These are phyloP conservation scores for Chrysaora quinquecirrha DNA, from an alignment of 30 jellyfish, hydroid and myxozoan species.

Conservation along the genomic window DNA sequence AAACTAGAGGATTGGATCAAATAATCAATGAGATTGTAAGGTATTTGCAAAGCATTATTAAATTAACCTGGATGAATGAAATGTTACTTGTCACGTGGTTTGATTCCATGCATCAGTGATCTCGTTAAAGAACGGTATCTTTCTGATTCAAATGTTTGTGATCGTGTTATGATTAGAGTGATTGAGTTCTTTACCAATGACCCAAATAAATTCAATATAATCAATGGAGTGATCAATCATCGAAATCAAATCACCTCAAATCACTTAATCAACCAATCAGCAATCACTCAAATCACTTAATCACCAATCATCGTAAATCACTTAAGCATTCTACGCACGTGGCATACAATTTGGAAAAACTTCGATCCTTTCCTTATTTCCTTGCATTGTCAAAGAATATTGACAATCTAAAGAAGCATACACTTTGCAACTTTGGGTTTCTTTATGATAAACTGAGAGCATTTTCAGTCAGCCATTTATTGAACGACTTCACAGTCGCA, in stretches of 20 bases:
- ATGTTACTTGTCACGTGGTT: conserved; percentile 38
- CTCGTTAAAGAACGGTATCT: conserved; percentile 49
- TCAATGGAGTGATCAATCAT: no score
- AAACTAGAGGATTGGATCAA: not conserved
- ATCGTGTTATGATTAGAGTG: not conserved
- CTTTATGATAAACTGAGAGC: conserved; percentile 52
- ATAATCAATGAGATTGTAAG: conserved; percentile 6
- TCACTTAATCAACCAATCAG: no score
- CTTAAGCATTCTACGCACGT: no score
- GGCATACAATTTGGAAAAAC: conserved; percentile 28
- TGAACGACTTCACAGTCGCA: conserved; percentile 54
- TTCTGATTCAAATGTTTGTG: not conserved
- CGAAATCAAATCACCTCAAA: no score
- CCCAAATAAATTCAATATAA: conserved; percentile 10
- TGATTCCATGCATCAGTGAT: conserved; percentile 13
- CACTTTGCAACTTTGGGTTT: conserved; percentile 58
- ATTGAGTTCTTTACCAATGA: conserved; percentile 26
- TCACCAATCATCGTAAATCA: no score
- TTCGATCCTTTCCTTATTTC: conserved; percentile 46
- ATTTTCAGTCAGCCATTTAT: conserved; percentile 51
- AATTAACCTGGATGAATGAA: conserved; percentile 37
- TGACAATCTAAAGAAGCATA: conserved; percentile 28
- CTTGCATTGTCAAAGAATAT: conserved; percentile 9
- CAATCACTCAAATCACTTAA: no score
- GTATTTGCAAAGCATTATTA: conserved; percentile 23